Base-by-base conservation (phyloP, 1,140 invertebrate genomes). In the Drosophila jambulina region DNA sequence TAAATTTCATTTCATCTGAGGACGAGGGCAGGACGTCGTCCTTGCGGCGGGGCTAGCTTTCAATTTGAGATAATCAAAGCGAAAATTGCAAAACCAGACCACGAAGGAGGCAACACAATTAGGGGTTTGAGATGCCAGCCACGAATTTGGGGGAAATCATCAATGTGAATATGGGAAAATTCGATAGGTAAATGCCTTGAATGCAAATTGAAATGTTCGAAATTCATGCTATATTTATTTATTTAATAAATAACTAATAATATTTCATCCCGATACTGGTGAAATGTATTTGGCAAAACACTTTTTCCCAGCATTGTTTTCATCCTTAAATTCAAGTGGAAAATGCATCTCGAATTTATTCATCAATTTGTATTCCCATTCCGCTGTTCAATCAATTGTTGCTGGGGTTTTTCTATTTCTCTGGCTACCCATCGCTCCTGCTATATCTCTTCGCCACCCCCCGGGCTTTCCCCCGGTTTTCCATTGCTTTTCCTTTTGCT, bases 401-500 rank as follows among this genome's bases (percentile, higher is more conserved):
- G 56, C 46, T 58, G 40, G 23, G 4, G 12, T 13, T 34, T 43
- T 65, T 61, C 21, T 54, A 17, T 45, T 25, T 45, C 48, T 40
- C 32, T 45, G 34, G 45, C 29, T 38, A 19, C 23, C 67, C 38
- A 21, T 43, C 27, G 46, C 27, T n/a, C 15, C 19, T 13, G 34
- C 49, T 15, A 32, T 60, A 51, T 65, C 57, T 57, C 15, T 36
- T 42, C 12, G 21, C 29, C 17, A 4, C 2, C 23, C 38, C 40
- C 17, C 1, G 3, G 7, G 17, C 0, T 57, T 46, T 57, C 23
- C 36, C 64, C 29, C 21, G 10, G 19, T 29, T 71, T 60, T 42
- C 54, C 70, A 43, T 72, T 13, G 75, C 53, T 68, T 88, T 75
- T 91, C 79, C 68, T 68, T 72, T 63, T 77, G 77, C 80, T 71